A percentile compares a stretch with the other conserved stretches of the same genome.
Conservation (phyloP, 2,113 vertebrate genomes). For the Clarias gariepinus region DNA sequence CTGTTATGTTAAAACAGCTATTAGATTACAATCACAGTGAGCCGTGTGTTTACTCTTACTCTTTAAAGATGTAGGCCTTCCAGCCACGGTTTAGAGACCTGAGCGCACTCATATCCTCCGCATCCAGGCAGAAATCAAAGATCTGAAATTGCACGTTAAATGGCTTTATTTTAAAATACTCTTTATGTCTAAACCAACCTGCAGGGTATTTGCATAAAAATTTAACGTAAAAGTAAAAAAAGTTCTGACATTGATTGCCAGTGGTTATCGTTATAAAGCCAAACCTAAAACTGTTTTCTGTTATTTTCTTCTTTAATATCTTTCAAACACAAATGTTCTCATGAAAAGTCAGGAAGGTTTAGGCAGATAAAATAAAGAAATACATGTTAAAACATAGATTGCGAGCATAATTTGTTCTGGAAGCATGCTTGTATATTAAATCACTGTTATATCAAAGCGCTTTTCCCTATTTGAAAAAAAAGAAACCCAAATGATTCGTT, state of each 20-base stretch:
- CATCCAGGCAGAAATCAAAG: constrained; percentile 71
- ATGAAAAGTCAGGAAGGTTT: neutral
- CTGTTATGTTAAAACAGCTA: neutral
- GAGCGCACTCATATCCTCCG: constrained; percentile 67
- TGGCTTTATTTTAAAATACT: neutral
- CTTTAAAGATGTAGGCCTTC: constrained; percentile 49
- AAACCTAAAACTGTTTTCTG: neutral
- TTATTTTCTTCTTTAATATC: neutral
- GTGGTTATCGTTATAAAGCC: neutral
- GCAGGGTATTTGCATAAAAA: neutral
- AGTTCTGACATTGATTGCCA: neutral
- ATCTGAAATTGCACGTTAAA: constrained; percentile 60
- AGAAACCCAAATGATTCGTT: too few species aligned
- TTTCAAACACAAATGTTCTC: neutral
- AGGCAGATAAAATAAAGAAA: neutral
- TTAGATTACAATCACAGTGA: neutral
- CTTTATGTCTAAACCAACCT: neutral
- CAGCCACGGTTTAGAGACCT: constrained; percentile 68
- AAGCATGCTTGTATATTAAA: neutral
- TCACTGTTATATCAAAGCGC: too few species aligned
- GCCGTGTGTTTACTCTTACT: constrained; percentile 56
- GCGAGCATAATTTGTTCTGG: neutral
- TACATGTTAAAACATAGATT: neutral
- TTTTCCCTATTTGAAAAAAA: too few species aligned
- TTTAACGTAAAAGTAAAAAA: neutral